Evolutionary conservation across 1,140 invertebrate genomes (phyloP).

Genomic region (Choristoneura fumiferana): DNA sequence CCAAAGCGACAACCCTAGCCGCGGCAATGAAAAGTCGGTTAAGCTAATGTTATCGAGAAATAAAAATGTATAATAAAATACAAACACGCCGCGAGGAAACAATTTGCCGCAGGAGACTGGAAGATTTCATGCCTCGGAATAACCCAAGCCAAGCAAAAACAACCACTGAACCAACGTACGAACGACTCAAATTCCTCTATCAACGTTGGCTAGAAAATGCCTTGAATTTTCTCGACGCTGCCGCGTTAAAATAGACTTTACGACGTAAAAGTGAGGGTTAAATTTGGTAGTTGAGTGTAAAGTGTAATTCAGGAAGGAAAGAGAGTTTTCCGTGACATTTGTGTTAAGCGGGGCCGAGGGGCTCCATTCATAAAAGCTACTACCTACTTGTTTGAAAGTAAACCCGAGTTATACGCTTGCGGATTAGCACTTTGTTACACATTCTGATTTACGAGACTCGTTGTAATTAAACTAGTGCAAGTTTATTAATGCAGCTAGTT

Average conservation of each 20-base stretch:
- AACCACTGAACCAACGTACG: slow-evolving; percentile 38
- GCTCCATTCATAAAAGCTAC: slow-evolving; percentile 66
- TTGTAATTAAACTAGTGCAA: slow-evolving; percentile 24
- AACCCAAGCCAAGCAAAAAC: slow-evolving; percentile 24
- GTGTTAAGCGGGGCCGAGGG: slow-evolving; percentile 69
- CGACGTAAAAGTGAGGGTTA: slow-evolving; percentile 34
- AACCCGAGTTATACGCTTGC: slow-evolving; percentile 36
- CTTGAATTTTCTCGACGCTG: slow-evolving; percentile 58
- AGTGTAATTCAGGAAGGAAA: slow-evolving; percentile 72
- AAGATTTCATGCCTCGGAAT: slow-evolving; percentile 67
- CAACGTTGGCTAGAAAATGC: slow-evolving; percentile 58
- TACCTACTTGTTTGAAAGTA: slow-evolving; percentile 54
- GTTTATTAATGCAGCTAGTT: slow-evolving; percentile 20
- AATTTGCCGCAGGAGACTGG: slow-evolving; percentile 76
- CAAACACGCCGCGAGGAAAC: slow-evolving; percentile 76
- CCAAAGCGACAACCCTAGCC: slow-evolving; percentile 59
- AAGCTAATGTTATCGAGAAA: slow-evolving; percentile 78
- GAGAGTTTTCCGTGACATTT: slow-evolving; percentile 78
- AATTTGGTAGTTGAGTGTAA: slow-evolving; percentile 31
- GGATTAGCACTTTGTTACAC: slow-evolving; percentile 25
- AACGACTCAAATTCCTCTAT: slow-evolving; percentile 42
- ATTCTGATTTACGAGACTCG: slow-evolving; percentile 12
- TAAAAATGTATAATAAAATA: slow-evolving; percentile 79
- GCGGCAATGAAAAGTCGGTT: slow-evolving; percentile 78
- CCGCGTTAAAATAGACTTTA: slow-evolving; percentile 35